Evolutionary conservation across 2,888 invertebrate species (phyloP).

Genomic region (Glyphotaelius pellucidus): DNA sequence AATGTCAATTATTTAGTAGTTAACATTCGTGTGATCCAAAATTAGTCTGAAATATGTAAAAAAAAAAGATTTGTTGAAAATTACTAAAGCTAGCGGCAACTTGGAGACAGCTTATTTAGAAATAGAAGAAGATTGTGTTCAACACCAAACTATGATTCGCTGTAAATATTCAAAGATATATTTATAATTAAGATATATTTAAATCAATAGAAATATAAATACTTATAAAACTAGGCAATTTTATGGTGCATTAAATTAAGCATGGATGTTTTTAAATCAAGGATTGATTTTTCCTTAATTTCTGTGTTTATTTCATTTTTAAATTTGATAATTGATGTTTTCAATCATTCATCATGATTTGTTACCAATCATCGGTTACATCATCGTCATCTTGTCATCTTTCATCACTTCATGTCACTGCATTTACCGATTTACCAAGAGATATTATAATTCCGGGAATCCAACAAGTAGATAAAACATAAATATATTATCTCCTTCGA

Average conservation of each 20-base stretch:
- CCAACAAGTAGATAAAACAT: background rate
- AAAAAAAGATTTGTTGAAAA: constrained; percentile 46
- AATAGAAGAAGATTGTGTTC: constrained; percentile 30
- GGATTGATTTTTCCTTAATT: background rate
- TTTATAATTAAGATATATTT: background rate
- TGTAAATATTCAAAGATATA: constrained; percentile 14
- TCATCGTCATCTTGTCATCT: constrained; percentile 60
- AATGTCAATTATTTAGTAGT: constrained; percentile 51
- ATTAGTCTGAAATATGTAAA: constrained; percentile 47
- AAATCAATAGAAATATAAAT: background rate
- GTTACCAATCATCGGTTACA: constrained; percentile 27
- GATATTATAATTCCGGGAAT: background rate
- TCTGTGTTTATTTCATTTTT: background rate
- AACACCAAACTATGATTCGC: constrained; percentile 33
- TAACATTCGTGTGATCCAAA: constrained; percentile 52
- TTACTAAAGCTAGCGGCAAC: constrained; percentile 24
- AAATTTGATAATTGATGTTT: constrained; percentile 16
- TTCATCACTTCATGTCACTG: constrained; percentile 53
- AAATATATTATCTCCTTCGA: background rate
- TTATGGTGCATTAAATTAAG: background rate
- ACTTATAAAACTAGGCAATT: background rate
- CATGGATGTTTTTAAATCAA: background rate
- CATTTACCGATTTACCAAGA: constrained; percentile 17
- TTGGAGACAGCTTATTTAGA: constrained; percentile 37
- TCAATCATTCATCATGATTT: constrained; percentile 3